A percentile compares a stretch with the other conserved stretches of the same genome.
These are phyloP conservation scores for Drosophila pectinifera DNA, from an alignment of 1,140 invertebrate genomes.

Conservation along the genomic window DNA sequence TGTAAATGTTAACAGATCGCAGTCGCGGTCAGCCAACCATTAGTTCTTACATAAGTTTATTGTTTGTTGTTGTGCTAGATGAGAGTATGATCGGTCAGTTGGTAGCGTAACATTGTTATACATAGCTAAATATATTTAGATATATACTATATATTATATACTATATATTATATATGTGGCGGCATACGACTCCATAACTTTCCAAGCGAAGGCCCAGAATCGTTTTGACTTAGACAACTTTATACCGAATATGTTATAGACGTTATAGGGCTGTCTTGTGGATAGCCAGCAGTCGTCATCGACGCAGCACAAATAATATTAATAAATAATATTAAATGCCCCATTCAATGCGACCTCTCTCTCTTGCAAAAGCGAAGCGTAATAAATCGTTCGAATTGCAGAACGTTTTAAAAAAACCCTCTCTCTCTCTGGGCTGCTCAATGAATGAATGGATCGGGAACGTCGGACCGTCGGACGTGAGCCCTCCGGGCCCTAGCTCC, in stretches of 20 bases:
- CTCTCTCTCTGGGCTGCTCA: background rate
- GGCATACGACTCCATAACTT: too few relatives aligned
- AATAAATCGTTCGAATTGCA: constrained; percentile 69
- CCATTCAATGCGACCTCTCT: constrained; percentile 35
- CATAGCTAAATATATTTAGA: constrained; percentile 59
- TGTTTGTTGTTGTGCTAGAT: constrained; percentile 59
- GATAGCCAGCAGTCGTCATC: background rate
- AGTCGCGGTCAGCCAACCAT: constrained; percentile 24
- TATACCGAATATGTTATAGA: constrained; percentile 30
- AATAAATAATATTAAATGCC: constrained; percentile 53
- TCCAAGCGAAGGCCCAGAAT: constrained; percentile 1
- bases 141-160: constrained; percentile 38
- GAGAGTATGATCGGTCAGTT: constrained; percentile 24
- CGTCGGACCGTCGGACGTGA: constrained; percentile 20
- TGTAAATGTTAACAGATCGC: constrained; percentile 50
- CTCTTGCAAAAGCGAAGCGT: constrained; percentile 33
- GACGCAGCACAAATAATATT: constrained; percentile 51
- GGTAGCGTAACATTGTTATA: constrained; percentile 36
- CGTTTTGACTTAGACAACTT: constrained; percentile 32
- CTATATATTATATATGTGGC: constrained; percentile 11
- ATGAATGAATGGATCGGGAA: constrained; percentile 25
- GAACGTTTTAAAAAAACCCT: constrained; percentile 58
- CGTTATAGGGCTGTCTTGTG: constrained; percentile 14
- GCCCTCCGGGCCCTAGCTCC: constrained; percentile 24
- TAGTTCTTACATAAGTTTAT: constrained; percentile 31